A percentile compares a stretch with the other conserved stretches of the same genome.
These are phyloP conservation scores for Microchirus variegatus DNA, from an alignment of 2,797 vertebrate genomes.

Conservation along the genomic window DNA sequence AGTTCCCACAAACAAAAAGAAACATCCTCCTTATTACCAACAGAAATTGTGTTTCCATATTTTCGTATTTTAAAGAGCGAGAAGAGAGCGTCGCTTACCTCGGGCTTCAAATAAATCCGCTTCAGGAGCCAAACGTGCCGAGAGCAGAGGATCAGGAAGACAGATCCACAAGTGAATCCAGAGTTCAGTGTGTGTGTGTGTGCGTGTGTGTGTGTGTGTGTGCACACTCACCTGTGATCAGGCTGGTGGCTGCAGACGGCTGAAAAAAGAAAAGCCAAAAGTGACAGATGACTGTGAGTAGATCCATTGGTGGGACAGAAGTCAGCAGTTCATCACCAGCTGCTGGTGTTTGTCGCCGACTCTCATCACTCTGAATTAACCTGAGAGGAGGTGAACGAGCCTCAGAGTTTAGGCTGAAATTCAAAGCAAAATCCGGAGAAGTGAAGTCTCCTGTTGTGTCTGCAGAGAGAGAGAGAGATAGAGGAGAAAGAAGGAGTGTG, in stretches of 20 bases:
- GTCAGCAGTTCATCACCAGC: slow-evolving; percentile 20
- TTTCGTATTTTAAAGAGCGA: too few species aligned
- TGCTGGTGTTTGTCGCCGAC: slow-evolving; percentile 23
- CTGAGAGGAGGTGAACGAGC: not conserved
- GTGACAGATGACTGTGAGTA: slow-evolving; percentile 40
- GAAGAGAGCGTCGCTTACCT: slow-evolving; percentile 55
- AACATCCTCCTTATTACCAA: too few species aligned
- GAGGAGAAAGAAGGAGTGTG: slow-evolving; percentile 40
- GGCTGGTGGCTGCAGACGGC: slow-evolving; percentile 59
- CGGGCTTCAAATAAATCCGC: slow-evolving; percentile 76
- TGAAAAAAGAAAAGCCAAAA: slow-evolving; percentile 63
- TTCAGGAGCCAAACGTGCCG: slow-evolving; percentile 50
- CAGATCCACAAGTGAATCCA: slow-evolving; percentile 31
- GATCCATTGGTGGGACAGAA: slow-evolving; percentile 57
- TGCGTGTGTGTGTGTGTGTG: not conserved
- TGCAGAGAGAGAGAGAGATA: slow-evolving; percentile 42
- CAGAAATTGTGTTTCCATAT: too few species aligned
- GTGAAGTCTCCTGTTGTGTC: slow-evolving; percentile 19
- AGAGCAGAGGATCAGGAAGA: slow-evolving; percentile 28
- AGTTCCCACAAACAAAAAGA: too few species aligned
- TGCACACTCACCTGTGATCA: slow-evolving; percentile 71
- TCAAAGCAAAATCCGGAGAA: slow-evolving; percentile 14
- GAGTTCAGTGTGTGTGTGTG: not conserved
- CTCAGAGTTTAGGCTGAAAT: slow-evolving; percentile 8
- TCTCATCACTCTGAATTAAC: slow-evolving; percentile 39